A percentile compares a stretch with the other conserved stretches of the same genome.
Conservation (phyloP, 2,888 invertebrate genomes). For the Stenichneumon culpator region DNA sequence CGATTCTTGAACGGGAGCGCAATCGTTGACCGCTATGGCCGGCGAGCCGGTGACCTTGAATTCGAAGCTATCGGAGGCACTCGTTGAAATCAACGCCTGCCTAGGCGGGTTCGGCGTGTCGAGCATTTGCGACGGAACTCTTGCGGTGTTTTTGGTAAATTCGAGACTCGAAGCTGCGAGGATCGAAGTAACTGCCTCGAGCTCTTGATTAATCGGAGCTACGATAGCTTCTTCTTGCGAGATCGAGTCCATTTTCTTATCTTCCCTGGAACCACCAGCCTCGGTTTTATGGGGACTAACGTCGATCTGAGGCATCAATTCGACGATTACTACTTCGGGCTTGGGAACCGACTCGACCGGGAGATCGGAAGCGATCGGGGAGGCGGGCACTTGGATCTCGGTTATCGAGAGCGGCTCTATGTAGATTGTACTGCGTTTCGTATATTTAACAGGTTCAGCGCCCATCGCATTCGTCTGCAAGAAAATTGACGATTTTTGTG, state of each 20-base stretch:
- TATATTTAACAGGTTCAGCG: constrained; percentile 29
- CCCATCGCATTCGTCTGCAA: constrained; percentile 44
- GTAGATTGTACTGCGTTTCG: constrained; percentile 64
- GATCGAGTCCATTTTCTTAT: not conserved
- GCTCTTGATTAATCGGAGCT: not conserved
- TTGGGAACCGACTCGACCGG: not conserved
- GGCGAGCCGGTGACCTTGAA: constrained; percentile 78
- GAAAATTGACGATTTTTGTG: constrained; percentile 53
- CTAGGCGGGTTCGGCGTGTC: not conserved
- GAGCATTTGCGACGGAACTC: not conserved
- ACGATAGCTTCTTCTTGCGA: constrained; percentile 3
- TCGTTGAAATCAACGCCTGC: constrained; percentile 23
- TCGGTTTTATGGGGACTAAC: not conserved
- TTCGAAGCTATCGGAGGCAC: constrained; percentile 74
- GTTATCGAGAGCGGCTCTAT: constrained; percentile 59
- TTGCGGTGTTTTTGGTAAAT: not conserved
- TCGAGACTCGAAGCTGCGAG: not conserved
- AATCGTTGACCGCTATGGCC: constrained; percentile 77
- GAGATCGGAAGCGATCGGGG: not conserved
- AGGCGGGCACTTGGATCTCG: constrained; percentile 15
- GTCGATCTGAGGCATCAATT: constrained; percentile 19
- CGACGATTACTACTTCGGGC: constrained; percentile 26
- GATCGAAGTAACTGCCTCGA: constrained; percentile 1
- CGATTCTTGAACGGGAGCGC: constrained; percentile 58
- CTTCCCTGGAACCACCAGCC: not conserved